Conservation (phyloP, 92 coral and sea anemone genomes). For the Muricea muricata region DNA sequence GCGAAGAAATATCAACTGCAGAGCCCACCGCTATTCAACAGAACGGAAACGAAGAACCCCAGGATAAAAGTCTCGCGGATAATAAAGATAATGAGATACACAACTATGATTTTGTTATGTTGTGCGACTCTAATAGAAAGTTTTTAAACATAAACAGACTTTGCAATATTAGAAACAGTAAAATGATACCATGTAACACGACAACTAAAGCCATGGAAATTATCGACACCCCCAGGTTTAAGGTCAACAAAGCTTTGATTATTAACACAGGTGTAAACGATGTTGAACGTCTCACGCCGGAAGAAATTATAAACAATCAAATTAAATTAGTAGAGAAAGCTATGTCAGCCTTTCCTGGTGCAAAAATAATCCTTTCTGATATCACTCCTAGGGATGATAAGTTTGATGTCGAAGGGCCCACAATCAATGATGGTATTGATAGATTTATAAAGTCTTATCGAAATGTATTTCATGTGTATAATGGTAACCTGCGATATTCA, state of each 20-base stretch:
- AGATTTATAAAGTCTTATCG: neutral
- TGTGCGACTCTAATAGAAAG: constrained; percentile 51
- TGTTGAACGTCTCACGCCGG: constrained; percentile 27
- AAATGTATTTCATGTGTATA: constrained; percentile 22
- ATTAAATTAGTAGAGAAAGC: constrained; percentile 30
- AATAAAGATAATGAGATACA: neutral
- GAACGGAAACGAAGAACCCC: neutral
- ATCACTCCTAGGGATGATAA: constrained; percentile 46
- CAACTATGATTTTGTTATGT: constrained; percentile 32
- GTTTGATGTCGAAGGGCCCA: neutral
- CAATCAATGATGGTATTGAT: constrained; percentile 1
- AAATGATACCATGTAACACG: constrained; percentile 40
- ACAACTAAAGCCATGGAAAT: constrained; percentile 43
- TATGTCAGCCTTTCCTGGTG: constrained; percentile 9
- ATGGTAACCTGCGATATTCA: constrained; percentile 23
- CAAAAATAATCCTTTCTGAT: constrained; percentile 25
- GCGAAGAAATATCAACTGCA: neutral
- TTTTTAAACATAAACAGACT: constrained; percentile 3
- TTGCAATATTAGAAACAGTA: neutral
- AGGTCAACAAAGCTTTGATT: constrained; percentile 12
- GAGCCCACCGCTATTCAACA: neutral
- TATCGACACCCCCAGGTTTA: constrained; percentile 32
- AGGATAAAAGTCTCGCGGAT: neutral
- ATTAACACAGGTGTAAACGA: constrained; percentile 53
- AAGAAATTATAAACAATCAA: constrained; percentile 30